Percentiles rank a stretch among this genome's conserved stretches.
Conservation (phyloP, 2,888 invertebrate species). For the Drosophila basisetae region DNA sequence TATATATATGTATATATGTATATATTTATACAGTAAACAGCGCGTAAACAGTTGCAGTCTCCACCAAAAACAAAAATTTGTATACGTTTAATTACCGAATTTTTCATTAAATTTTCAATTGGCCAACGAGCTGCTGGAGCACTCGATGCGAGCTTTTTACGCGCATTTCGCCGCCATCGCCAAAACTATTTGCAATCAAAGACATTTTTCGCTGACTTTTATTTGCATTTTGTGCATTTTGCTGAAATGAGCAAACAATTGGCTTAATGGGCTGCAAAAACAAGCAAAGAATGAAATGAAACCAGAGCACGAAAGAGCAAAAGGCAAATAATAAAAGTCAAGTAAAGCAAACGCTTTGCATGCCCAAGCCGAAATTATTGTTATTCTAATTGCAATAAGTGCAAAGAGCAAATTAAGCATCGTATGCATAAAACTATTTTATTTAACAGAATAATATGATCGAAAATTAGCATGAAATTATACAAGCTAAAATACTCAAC, state of each 20-base stretch:
- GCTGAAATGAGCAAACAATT: constrained; percentile 74
- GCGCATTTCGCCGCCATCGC: constrained; percentile 53
- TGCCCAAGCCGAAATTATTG: constrained; percentile 31
- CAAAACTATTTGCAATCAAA: constrained; percentile 55
- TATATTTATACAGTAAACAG: constrained; percentile 11
- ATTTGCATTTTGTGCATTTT: constrained; percentile 70
- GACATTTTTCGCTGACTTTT: constrained; percentile 66
- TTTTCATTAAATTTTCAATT: constrained; percentile 25
- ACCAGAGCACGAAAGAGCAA: constrained; percentile 19
- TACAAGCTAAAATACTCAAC: constrained; percentile 4
- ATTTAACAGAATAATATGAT: constrained; percentile 20
- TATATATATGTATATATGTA: not conserved
- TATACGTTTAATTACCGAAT: constrained; percentile 22
- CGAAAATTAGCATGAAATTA: constrained; percentile 41
- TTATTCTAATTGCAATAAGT: constrained; percentile 31
- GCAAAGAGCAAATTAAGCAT: constrained; percentile 30
- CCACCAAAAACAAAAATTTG: not conserved
- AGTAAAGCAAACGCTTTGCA: constrained; percentile 33
- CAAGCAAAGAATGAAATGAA: constrained; percentile 16
- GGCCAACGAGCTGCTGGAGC: constrained; percentile 14
- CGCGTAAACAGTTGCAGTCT: constrained; percentile 61
- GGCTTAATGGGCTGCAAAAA: constrained; percentile 56
- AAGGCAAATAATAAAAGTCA: constrained; percentile 26
- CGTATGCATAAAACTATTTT: constrained; percentile 28
- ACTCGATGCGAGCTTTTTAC: constrained; percentile 57